Base-by-base conservation (phyloP, 2,888 invertebrate species). In the Watsonalla cultraria region DNA sequence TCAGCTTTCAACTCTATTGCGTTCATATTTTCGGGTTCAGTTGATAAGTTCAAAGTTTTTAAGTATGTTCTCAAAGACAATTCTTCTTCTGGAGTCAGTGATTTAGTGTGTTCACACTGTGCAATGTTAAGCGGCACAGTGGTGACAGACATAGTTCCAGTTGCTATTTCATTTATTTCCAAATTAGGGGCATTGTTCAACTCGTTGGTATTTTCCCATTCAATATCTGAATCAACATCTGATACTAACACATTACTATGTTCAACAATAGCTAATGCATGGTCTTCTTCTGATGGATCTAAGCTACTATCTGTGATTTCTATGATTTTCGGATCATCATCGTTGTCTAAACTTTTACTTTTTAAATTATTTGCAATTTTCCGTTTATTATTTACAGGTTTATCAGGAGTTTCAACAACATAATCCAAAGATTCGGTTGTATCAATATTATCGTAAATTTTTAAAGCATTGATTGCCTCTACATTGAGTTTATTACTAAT, bases 141-240 rank as follows among this genome's bases (percentile, higher is more conserved):
- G 37, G 84, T 80, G 33, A 87, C 73, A 56, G 88, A 88, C 50
- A 90, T 69, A 34, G 80, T 82, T 35, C 85, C 83, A 47, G 78
- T 82, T 51, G 82, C 78, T 53, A 79, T 51, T 62, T 82, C 76
- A 61, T 80, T 72, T 33, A 74, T 57, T 55, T 74, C 55, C n/a
- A 58, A 47, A 24, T 54, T 51, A 9, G 66, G 56, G 48, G 74
- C 66, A 53, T 83, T 68, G 46, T 76, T 65, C 46, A 92, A 68
- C 42, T 91, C 89, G 51, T 86, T 82, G 0, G 89, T 81, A 62
- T 84, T 85, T 71, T 93, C 93, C 90, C 92, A 92, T 66, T 94
- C 92, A 45, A 91, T 79, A 62, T 94, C 94, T 0, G 93, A 92
- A 55, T 93, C 94, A 24, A 92, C 93, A 77, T 95, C 95, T 45